Evolutionary conservation across 1,140 invertebrate genomes (phyloP).

Genomic region (Papilio polyxenes): DNA sequence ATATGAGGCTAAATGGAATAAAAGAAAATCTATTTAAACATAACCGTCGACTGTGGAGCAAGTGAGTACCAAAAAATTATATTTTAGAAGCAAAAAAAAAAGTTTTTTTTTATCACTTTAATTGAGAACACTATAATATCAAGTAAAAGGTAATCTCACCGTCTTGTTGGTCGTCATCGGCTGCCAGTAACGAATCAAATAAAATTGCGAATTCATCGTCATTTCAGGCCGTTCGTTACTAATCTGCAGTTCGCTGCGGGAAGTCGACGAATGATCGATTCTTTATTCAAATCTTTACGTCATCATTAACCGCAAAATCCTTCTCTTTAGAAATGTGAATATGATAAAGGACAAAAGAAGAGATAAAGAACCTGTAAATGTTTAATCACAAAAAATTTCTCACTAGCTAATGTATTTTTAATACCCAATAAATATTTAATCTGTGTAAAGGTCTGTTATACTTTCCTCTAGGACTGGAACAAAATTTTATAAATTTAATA

Average conservation of each 20-base stretch:
- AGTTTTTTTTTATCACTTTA: not conserved
- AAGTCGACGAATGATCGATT: constrained; percentile 27
- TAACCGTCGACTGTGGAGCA: not conserved
- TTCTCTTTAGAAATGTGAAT: not conserved
- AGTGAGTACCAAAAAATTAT: not conserved
- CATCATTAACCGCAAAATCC: constrained; percentile 8
- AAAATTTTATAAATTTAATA: not conserved
- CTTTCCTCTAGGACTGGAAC: not conserved
- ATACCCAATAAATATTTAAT: not conserved
- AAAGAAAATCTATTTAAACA: too few relatives aligned
- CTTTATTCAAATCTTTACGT: constrained; percentile 22
- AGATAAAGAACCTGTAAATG: not conserved
- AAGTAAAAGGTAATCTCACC: constrained; percentile 7
- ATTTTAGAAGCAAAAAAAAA: not conserved
- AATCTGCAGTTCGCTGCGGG: constrained; percentile 17
- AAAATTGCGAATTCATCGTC: constrained; percentile 24
- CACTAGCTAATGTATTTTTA: not conserved
- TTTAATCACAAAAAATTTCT: not conserved
- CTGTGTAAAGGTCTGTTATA: not conserved
- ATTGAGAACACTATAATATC: not conserved
- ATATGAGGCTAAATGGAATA: not conserved
- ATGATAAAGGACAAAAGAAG: not conserved
- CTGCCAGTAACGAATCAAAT: constrained; percentile 4
- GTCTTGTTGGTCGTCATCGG: constrained; percentile 8
- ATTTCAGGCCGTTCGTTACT: constrained; percentile 14